These are phyloP conservation scores for Istiophorus platypterus DNA, from an alignment of 2,113 vertebrate genomes.

Conservation along the genomic window DNA sequence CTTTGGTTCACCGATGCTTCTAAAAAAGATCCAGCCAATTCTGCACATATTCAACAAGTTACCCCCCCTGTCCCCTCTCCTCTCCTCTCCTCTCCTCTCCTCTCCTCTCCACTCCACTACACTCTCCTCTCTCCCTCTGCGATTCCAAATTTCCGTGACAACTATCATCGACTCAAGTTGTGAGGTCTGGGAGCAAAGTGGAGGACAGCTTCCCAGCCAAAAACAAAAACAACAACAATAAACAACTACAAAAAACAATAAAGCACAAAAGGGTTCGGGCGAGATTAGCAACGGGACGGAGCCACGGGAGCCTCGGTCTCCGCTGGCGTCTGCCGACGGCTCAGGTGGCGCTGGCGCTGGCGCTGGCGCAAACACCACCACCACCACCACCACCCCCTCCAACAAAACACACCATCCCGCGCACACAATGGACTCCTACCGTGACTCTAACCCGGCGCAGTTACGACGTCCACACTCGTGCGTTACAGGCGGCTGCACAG, in stretches of 20 bases:
- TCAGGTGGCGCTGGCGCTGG: no score
- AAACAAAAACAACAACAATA: no score
- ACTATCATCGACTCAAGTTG: neutral
- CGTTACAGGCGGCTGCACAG: neutral
- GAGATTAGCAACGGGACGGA: conserved; percentile 1
- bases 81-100: no score
- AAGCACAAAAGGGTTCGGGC: no score
- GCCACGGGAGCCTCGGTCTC: neutral
- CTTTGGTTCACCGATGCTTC: neutral
- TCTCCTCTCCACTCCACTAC: no score
- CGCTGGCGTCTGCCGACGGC: neutral
- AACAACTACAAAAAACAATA: no score
- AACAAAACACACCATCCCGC: no score
- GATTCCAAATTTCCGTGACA: neutral
- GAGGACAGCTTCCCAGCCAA: neutral
- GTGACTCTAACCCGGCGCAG: conserved; percentile 3
- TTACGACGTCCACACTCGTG: neutral
- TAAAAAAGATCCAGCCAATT: neutral
- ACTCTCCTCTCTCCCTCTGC: no score
- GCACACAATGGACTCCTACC: conserved; percentile 42
- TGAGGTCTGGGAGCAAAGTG: neutral
- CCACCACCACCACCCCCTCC: no score
- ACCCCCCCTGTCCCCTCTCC: no score
- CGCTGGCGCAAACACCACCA: no score
- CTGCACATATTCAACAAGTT: neutral